Percentiles rank a stretch among this genome's conserved stretches.
phyloP scores from a whole-genome alignment of 1,140 invertebrate genomes.

The Bombus difficillimus region DNA sequence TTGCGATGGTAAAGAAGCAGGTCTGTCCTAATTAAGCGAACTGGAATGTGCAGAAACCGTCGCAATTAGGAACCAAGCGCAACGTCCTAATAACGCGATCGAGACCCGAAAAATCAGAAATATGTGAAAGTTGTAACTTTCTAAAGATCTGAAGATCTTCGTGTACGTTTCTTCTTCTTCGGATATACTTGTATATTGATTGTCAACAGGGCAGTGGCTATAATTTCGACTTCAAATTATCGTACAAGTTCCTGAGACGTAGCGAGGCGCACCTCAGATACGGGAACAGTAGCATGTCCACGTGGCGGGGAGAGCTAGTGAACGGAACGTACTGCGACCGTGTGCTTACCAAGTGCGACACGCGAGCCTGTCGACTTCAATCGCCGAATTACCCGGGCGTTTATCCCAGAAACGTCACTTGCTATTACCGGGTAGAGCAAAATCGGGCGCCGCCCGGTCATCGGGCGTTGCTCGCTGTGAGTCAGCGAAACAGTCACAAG shows the following conservation, averaged over 20 bases:
- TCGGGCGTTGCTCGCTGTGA: slow-evolving; percentile 88
- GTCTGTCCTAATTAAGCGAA: too few relatives aligned
- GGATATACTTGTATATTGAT: neutral
- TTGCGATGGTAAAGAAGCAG: too few relatives aligned
- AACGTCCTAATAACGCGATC: too few relatives aligned
- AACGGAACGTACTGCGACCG: slow-evolving; percentile 90
- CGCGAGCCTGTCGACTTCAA: slow-evolving; percentile 88
- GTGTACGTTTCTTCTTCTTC: too few relatives aligned
- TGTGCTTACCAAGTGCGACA: slow-evolving; percentile 85
- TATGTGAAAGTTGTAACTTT: too few relatives aligned
- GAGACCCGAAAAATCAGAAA: too few relatives aligned
- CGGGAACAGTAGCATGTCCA: slow-evolving; percentile 88
- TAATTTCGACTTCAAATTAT: slow-evolving; percentile 92
- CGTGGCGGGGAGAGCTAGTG: slow-evolving; percentile 88
- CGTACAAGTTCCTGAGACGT: slow-evolving; percentile 90
- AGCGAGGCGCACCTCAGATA: slow-evolving; percentile 90
- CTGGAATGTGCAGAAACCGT: too few relatives aligned
- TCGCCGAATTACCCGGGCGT: slow-evolving; percentile 94
- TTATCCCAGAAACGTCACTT: slow-evolving; percentile 92
- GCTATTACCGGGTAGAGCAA: slow-evolving; percentile 90
- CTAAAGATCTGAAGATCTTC: too few relatives aligned
- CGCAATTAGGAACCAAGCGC: too few relatives aligned
- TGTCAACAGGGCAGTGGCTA: slow-evolving; percentile 86
- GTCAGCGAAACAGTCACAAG: slow-evolving; percentile 89
- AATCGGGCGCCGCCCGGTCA: slow-evolving; percentile 87